Conservation (phyloP, 2,113 vertebrate species). For the Chaetodon auriga region DNA sequence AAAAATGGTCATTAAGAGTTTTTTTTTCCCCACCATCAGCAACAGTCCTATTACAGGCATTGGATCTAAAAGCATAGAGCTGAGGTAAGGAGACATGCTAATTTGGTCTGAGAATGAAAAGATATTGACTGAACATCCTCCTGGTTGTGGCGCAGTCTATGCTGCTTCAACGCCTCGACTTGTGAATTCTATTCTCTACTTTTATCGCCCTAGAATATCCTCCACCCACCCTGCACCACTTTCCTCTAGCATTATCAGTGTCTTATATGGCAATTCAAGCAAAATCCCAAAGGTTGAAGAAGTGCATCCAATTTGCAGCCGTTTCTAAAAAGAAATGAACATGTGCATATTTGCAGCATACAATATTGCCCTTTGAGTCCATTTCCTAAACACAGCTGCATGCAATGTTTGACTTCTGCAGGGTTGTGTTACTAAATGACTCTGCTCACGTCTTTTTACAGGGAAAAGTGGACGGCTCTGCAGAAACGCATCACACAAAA, state of each 20-base stretch:
- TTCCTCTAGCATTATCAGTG: neutral
- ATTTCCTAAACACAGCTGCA: neutral
- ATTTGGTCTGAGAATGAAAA: neutral
- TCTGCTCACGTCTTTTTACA: rapidly evolving
- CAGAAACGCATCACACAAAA: neutral
- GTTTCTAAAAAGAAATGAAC: neutral
- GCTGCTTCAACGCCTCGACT: rapidly evolving
- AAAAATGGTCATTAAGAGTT: neutral
- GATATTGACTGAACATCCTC: neutral
- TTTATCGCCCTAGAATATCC: neutral
- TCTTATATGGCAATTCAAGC: neutral
- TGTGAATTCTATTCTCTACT: neutral
- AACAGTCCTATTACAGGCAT: neutral
- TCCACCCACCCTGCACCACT: neutral
- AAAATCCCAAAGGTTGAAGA: neutral
- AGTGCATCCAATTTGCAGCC: neutral
- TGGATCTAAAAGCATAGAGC: neutral
- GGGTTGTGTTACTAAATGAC: neutral
- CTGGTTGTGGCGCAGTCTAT: neutral
- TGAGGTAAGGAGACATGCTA: neutral
- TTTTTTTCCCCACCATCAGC: neutral
- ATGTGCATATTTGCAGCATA: neutral
- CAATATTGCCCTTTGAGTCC: no score
- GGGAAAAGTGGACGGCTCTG: neutral
- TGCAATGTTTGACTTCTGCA: neutral